Percentiles rank a stretch among this genome's conserved stretches.
phyloP scores from a whole-genome alignment of 1,140 invertebrate species.

The Plodia interpunctella region DNA sequence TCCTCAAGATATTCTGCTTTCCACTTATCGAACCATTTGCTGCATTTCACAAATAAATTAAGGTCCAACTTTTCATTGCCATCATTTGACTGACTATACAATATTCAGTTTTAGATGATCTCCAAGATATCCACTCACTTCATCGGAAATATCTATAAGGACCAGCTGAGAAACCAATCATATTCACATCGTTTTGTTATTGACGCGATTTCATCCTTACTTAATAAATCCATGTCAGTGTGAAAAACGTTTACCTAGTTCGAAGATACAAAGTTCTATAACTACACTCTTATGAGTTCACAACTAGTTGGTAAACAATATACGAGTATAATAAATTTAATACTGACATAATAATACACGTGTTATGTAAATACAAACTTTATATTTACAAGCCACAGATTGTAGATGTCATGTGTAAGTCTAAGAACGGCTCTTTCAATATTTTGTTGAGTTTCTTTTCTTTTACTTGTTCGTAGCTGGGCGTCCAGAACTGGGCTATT shows the following conservation, averaged over 20 bases:
- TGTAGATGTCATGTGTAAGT: conserved; percentile 33
- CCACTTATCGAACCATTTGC: conserved; percentile 41
- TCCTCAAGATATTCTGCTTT: conserved; percentile 50
- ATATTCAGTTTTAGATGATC: conserved; percentile 51
- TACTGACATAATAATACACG: no score
- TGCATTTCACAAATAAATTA: conserved; percentile 52
- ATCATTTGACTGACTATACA: conserved; percentile 19
- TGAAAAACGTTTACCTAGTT: not conserved
- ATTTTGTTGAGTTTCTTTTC: conserved; percentile 61
- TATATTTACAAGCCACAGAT: conserved; percentile 34
- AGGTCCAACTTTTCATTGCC: conserved; percentile 13
- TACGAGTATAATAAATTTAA: not conserved
- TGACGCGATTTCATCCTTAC: conserved; percentile 34
- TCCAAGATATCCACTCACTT: conserved; percentile 50
- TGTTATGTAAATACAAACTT: not conserved
- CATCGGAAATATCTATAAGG: conserved; percentile 34
- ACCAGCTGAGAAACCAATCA: conserved; percentile 35
- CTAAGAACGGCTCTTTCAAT: conserved; percentile 44
- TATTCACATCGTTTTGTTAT: conserved; percentile 36
- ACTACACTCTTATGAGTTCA: conserved; percentile 1
- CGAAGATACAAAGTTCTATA: conserved; percentile 9
- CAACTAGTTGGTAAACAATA: not conserved
- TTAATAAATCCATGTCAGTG: conserved; percentile 45
- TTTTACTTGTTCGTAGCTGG: conserved; percentile 54
- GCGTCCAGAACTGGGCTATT: conserved; percentile 48